Percentiles rank a stretch among this genome's conserved stretches.
These are phyloP conservation scores for Holothuria glaberrima DNA, from an alignment of 35 echinoderm and acorn worm genomes.

Conservation along the genomic window DNA sequence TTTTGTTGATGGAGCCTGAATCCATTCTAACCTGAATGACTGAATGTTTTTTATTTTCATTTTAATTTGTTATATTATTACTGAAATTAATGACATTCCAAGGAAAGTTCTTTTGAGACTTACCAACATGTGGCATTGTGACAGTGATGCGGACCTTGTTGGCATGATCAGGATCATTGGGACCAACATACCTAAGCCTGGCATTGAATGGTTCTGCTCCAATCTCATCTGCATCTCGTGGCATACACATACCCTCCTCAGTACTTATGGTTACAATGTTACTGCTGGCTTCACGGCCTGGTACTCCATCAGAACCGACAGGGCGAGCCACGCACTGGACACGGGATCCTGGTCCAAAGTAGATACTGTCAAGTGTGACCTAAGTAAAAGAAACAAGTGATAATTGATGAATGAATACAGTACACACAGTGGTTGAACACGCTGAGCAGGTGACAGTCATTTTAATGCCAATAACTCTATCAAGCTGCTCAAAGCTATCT, in stretches of 20 bases:
- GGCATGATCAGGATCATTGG: slow-evolving; percentile 80
- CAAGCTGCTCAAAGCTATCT: too few relatives aligned
- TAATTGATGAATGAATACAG: too few relatives aligned
- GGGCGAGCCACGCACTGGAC: slow-evolving; percentile 90
- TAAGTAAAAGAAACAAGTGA: slow-evolving; percentile 3
- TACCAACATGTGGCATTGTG: slow-evolving; percentile 99
- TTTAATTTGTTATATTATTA: too few relatives aligned
- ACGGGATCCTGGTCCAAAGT: slow-evolving; percentile 93
- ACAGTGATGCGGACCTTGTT: slow-evolving; percentile 94
- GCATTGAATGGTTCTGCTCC: slow-evolving; percentile 98
- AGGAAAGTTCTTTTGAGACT: slow-evolving; percentile 17
- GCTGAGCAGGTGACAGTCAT: too few relatives aligned
- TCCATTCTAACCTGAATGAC: background rate
- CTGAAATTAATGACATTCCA: too few relatives aligned
- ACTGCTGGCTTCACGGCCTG: slow-evolving; percentile 84
- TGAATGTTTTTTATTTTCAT: too few relatives aligned
- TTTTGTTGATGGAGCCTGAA: background rate
- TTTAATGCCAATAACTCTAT: too few relatives aligned
- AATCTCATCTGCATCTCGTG: slow-evolving; percentile 74
- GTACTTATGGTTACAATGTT: slow-evolving; percentile 68
- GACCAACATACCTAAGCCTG: slow-evolving; percentile 91
- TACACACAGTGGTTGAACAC: too few relatives aligned
- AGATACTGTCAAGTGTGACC: slow-evolving; percentile 99
- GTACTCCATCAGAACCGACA: slow-evolving; percentile 72
- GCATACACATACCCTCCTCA: slow-evolving; percentile 86